phyloP scores from a whole-genome alignment of 2,888 invertebrate genomes.

The Prosapia bicincta region DNA sequence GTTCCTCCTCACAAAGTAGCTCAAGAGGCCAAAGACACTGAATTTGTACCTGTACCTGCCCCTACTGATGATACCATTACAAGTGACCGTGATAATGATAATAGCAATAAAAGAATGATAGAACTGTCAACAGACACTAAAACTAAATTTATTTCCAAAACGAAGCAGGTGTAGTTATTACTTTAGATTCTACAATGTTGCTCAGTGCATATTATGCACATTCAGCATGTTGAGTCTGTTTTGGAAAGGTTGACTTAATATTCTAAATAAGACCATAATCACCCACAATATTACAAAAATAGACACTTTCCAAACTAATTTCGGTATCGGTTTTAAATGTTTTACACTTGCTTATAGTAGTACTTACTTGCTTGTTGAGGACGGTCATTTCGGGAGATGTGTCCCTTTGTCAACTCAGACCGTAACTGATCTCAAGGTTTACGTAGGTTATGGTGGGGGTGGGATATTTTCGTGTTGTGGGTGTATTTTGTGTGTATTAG shows the following conservation, averaged over 20 bases:
- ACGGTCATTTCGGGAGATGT: no score
- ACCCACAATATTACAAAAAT: neutral
- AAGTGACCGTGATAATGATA: neutral
- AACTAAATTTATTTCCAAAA: no score
- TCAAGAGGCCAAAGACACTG: neutral
- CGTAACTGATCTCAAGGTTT: no score
- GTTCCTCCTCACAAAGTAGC: neutral
- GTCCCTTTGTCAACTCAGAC: no score
- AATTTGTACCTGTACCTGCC: neutral
- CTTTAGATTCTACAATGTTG: neutral
- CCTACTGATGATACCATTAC: neutral
- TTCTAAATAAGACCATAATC: neutral
- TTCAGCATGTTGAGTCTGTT: neutral
- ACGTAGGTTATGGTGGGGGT: no score
- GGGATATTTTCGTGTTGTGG: no score
- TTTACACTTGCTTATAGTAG: no score
- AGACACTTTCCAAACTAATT: neutral
- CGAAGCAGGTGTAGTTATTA: neutral
- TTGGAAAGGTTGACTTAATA: neutral
- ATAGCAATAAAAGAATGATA: neutral
- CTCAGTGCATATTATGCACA: neutral
- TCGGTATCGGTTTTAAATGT: neutral
- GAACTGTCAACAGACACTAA: neutral
- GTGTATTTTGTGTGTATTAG: no score
- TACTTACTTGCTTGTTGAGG: no score